Evolutionary conservation across 2,113 vertebrate genomes (phyloP).

Genomic region (Laterallus jamaicensis): DNA sequence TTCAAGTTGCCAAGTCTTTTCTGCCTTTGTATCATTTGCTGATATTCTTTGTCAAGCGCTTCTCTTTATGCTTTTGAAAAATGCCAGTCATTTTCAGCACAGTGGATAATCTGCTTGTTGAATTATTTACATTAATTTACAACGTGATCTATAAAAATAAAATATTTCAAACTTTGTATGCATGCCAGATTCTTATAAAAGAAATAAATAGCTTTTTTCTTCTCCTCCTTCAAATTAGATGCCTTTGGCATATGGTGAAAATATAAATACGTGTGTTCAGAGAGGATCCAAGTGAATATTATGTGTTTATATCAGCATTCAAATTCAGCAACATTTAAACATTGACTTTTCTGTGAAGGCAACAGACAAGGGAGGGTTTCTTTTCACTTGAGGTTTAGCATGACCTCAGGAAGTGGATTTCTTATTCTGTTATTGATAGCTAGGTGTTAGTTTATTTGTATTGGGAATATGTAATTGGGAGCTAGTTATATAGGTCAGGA

Average conservation of each 20-base stretch:
- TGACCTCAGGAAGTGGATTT: not conserved
- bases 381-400: not conserved
- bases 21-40: not conserved
- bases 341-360: not conserved
- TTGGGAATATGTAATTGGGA: not conserved
- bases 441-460: not conserved
- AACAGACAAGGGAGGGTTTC: not conserved
- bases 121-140: conserved; percentile 57
- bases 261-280: not conserved
- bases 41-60: not conserved
- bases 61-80: conserved; percentile 20
- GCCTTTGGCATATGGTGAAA: conserved; percentile 9
- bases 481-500: not conserved
- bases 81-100: conserved; percentile 12
- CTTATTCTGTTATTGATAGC: not conserved
- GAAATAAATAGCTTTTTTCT: not conserved
- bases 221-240: not conserved
- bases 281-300: not conserved
- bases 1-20: not conserved
- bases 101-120: conserved; percentile 12
- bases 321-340: not conserved
- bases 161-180: not conserved
- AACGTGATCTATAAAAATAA: conserved; percentile 8
- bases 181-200: conserved; percentile 8
- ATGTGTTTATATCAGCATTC: not conserved